These are phyloP conservation scores for Drosophila auraria DNA, from an alignment of 1,140 invertebrate species.

Conservation along the genomic window DNA sequence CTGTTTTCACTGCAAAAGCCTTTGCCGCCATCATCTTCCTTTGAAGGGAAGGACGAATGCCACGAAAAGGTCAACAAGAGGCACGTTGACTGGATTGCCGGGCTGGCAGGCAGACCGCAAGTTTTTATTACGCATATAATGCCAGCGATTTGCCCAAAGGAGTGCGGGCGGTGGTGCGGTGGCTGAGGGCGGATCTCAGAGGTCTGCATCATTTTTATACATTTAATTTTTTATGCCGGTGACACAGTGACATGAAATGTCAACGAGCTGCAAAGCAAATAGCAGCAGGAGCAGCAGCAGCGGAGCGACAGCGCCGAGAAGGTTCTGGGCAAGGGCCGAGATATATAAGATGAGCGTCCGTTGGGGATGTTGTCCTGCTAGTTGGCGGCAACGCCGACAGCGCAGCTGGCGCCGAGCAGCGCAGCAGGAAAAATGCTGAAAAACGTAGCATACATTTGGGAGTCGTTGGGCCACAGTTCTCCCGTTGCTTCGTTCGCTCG, in stretches of 20 bases:
- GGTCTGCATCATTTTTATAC: slow-evolving; percentile 77
- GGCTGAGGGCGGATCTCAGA: slow-evolving; percentile 18
- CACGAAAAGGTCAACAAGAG: slow-evolving; percentile 68
- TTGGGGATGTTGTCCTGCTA: slow-evolving; percentile 56
- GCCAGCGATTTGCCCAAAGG: slow-evolving; percentile 65
- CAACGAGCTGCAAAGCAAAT: slow-evolving; percentile 80
- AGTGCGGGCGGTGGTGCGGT: slow-evolving; percentile 4
- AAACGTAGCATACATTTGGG: slow-evolving; percentile 80
- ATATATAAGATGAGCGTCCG: slow-evolving; percentile 76
- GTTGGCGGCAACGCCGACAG: slow-evolving; percentile 24
- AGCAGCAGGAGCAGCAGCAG: slow-evolving; percentile 29
- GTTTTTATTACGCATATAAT: slow-evolving; percentile 83
- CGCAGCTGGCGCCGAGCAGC: slow-evolving; percentile 23
- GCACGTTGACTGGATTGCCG: slow-evolving; percentile 23
- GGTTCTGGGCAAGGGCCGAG: slow-evolving; percentile 49
- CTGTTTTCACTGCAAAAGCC: slow-evolving; percentile 8
- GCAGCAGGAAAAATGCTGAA: slow-evolving; percentile 65
- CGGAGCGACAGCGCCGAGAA: slow-evolving; percentile 9
- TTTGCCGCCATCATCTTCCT: slow-evolving; percentile 45
- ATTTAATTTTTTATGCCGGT: slow-evolving; percentile 80
- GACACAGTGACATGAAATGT: slow-evolving; percentile 82
- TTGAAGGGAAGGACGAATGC: slow-evolving; percentile 27
- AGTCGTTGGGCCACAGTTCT: slow-evolving; percentile 54
- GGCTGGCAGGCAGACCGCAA: slow-evolving; percentile 58
- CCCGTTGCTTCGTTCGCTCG: slow-evolving; percentile 1